phyloP scores from a whole-genome alignment of 2,113 vertebrate genomes.

The Rhadina sibilatrix region DNA sequence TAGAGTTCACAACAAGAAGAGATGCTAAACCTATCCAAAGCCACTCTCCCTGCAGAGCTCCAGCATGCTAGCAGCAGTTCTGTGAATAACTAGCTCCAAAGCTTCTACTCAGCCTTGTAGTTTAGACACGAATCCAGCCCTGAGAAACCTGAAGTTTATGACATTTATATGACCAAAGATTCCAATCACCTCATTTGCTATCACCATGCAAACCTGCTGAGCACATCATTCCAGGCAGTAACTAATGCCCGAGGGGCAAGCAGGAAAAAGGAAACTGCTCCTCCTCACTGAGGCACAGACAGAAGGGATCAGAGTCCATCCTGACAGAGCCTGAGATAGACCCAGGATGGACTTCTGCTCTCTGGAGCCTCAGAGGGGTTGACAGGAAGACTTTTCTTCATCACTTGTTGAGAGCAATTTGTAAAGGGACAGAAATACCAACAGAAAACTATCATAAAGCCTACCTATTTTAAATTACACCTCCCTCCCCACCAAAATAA shows the following conservation, averaged over 20 bases:
- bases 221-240: not conserved
- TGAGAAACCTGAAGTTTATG: not conserved
- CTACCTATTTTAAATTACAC: not conserved
- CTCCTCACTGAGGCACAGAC: not conserved
- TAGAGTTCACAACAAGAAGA: not conserved
- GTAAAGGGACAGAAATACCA: not conserved
- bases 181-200: not conserved
- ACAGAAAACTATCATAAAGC: not conserved
- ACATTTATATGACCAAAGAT: not conserved
- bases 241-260: not conserved
- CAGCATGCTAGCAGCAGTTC: not conserved
- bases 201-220: not conserved
- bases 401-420: not conserved
- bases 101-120: not conserved
- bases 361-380: not conserved
- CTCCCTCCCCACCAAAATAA: not conserved
- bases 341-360: not conserved
- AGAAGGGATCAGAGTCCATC: not conserved
- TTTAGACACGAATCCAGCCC: not conserved
- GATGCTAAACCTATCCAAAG: not conserved
- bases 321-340: not conserved
- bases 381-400: not conserved
- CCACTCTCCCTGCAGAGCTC: not conserved
- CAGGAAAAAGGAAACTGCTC: not conserved
- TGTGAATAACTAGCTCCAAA: not conserved